A percentile compares a stretch with the other conserved stretches of the same genome.
These are phyloP conservation scores for Dasysyrphus albostriatus DNA, from an alignment of 2,888 invertebrate species.

Conservation along the genomic window DNA sequence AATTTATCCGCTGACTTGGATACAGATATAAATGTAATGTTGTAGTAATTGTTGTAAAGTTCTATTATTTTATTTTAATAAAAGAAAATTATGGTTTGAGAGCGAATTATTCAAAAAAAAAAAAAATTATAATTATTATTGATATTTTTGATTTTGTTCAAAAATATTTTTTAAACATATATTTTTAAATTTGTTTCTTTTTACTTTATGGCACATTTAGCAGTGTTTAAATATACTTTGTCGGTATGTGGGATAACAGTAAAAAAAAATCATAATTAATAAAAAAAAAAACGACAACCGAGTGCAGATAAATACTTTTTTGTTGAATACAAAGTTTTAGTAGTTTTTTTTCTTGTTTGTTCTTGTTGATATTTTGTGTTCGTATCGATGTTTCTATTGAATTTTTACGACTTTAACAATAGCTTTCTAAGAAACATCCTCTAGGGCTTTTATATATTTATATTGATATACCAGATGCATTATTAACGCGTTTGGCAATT, in stretches of 20 bases:
- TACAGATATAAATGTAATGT: not conserved
- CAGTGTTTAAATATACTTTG: conserved; percentile 71
- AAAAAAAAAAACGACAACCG: conserved; percentile 38
- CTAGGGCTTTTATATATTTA: conserved; percentile 30
- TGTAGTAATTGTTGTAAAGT: not conserved
- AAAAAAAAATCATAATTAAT: conserved; percentile 16
- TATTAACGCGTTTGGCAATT: conserved; percentile 44
- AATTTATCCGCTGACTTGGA: conserved; percentile 53
- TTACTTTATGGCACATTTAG: conserved; percentile 72
- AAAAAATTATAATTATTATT: not conserved
- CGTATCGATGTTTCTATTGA: conserved; percentile 48
- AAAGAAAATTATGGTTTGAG: conserved; percentile 39
- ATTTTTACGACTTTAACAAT: conserved; percentile 19
- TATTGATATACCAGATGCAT: conserved; percentile 70
- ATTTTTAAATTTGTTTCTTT: conserved; percentile 11
- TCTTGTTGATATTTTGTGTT: conserved; percentile 22
- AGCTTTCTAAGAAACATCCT: conserved; percentile 60
- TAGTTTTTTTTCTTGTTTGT: conserved; percentile 1
- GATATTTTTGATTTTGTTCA: not conserved
- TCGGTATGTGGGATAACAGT: conserved; percentile 57
- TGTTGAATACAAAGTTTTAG: conserved; percentile 62
- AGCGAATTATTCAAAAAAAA: conserved; percentile 18
- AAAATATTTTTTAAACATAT: conserved; percentile 25
- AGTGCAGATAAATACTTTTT: conserved; percentile 68
- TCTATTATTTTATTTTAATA: conserved; percentile 21